A percentile compares a stretch with the other conserved stretches of the same genome.
These are phyloP conservation scores for Loriculus beryllinus DNA, from an alignment of 2,797 vertebrate genomes.

Conservation along the genomic window DNA sequence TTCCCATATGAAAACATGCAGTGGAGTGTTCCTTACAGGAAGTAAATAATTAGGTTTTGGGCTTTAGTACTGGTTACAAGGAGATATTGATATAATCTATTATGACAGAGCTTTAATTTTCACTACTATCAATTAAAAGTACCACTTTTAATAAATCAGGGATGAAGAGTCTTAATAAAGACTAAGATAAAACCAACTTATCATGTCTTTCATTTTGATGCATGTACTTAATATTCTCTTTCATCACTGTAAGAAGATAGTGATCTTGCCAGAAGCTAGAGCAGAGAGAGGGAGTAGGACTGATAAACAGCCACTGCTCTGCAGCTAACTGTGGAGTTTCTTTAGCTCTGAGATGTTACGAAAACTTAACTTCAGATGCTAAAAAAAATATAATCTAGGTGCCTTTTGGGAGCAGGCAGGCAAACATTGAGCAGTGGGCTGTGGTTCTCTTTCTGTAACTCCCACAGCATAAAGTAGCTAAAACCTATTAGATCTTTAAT, in stretches of 20 bases:
- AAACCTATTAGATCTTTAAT: neutral
- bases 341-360: conserved; percentile 23
- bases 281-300: neutral
- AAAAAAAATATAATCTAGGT: neutral
- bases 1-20: neutral
- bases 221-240: conserved; percentile 58
- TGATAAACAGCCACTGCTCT: neutral
- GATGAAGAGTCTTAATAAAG: conserved; percentile 52
- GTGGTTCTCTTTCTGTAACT: neutral
- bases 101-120: conserved; percentile 46
- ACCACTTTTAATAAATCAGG: conserved; percentile 14
- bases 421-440: neutral
- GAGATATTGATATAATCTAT: conserved; percentile 23
- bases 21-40: neutral
- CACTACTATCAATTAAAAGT: conserved; percentile 42
- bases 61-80: neutral
- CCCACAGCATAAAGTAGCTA: neutral
- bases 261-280: conserved; percentile 47
- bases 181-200: neutral
- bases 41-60: neutral
- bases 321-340: neutral
- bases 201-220: conserved; percentile 57
- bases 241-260: conserved; percentile 51
- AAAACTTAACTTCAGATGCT: neutral
- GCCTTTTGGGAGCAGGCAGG: neutral